Percentiles rank a stretch among this genome's conserved stretches.
Conservation (phyloP, 2,797 vertebrate genomes). For the Myotis pilosus region DNA sequence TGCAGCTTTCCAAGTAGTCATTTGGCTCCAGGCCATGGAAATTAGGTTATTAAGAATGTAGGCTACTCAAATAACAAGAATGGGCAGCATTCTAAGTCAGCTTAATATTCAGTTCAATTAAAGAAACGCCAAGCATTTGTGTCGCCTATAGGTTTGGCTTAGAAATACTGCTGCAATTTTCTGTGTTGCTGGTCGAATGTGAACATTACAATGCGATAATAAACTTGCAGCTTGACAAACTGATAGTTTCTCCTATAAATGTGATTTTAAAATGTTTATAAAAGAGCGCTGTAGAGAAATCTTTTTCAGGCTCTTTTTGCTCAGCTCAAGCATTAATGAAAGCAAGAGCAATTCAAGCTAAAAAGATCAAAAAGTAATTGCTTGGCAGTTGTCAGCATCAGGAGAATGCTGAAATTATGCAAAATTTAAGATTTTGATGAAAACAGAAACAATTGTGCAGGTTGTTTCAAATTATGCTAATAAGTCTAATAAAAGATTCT, state of each 20-base stretch:
- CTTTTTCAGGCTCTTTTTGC: not conserved
- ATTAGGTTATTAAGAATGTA: slow-evolving; percentile 65
- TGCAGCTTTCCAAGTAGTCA: slow-evolving; percentile 17
- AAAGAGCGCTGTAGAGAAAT: slow-evolving; percentile 25
- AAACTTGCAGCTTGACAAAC: not conserved
- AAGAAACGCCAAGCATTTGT: slow-evolving; percentile 28
- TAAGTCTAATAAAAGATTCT: not conserved
- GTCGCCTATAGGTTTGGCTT: not conserved
- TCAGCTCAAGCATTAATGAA: slow-evolving; percentile 26
- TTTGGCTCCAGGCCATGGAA: slow-evolving; percentile 52
- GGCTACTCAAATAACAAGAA: slow-evolving; percentile 46
- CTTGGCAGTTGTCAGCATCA: not conserved
- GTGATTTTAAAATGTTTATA: slow-evolving; percentile 55
- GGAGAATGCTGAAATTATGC: not conserved
- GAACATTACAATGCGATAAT: slow-evolving; percentile 8
- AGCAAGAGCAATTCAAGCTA: not conserved
- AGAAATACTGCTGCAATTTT: slow-evolving; percentile 52
- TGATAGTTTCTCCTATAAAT: not conserved
- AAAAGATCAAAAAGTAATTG: slow-evolving; percentile 37
- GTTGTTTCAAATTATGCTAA: slow-evolving; percentile 19
- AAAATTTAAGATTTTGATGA: not conserved
- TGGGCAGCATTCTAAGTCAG: slow-evolving; percentile 38
- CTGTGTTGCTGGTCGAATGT: not conserved
- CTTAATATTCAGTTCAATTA: slow-evolving; percentile 52
- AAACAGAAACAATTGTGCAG: slow-evolving; percentile 8